Evolutionary conservation across 2,888 invertebrate genomes (phyloP).

Genomic region (Dastarcus helophoroides): DNA sequence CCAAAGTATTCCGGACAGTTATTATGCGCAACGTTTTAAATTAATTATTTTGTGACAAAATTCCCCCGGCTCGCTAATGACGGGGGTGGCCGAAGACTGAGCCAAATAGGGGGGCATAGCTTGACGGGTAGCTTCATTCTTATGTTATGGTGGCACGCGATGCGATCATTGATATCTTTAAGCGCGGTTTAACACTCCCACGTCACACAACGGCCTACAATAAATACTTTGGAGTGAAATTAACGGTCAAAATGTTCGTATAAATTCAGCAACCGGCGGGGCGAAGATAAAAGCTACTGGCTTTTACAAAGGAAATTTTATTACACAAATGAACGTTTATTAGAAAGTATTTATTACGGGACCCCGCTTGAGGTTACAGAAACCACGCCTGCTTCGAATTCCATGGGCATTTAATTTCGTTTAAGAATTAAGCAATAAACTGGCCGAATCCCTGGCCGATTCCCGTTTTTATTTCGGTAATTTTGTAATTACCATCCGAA

Average conservation of each 20-base stretch:
- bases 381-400: too few species aligned
- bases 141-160: slow-evolving; percentile 25
- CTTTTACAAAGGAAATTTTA: too few species aligned
- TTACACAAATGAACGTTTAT: too few species aligned
- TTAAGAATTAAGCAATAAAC: too few species aligned
- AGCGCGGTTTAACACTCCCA: slow-evolving; percentile 23
- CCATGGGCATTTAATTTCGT: too few species aligned
- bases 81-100: slow-evolving; percentile 14
- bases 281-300: too few species aligned
- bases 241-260: slow-evolving; percentile 16
- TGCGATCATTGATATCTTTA: slow-evolving; percentile 24
- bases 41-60: slow-evolving; percentile 22
- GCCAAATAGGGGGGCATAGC: slow-evolving; percentile 7
- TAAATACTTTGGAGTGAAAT: slow-evolving; percentile 21
- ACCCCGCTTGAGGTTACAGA: too few species aligned
- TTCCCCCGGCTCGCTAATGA: slow-evolving; percentile 13
- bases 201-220: slow-evolving; percentile 19
- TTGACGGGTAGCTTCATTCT: slow-evolving; percentile 14
- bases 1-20: slow-evolving; percentile 14
- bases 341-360: too few species aligned
- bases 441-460: too few species aligned
- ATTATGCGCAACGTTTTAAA: slow-evolving; percentile 16
- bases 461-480: too few species aligned
- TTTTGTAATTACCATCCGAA: too few species aligned
- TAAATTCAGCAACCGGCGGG: too few species aligned